Percentiles rank a stretch among this genome's conserved stretches.
These are phyloP conservation scores for Triops cancriformis DNA, from an alignment of 1,140 invertebrate genomes.

Conservation along the genomic window DNA sequence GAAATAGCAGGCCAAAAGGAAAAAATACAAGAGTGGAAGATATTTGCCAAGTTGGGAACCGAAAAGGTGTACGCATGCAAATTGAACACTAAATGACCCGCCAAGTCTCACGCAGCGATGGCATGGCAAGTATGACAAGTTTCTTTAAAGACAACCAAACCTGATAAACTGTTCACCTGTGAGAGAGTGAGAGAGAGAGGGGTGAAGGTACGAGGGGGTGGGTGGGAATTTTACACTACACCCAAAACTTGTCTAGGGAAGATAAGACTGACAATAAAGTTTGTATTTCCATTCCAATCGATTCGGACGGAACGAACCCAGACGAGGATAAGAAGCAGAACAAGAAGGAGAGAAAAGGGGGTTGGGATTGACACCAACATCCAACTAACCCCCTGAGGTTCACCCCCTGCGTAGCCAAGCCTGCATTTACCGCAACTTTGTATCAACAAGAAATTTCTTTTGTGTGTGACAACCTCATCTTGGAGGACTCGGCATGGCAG, in stretches of 20 bases:
- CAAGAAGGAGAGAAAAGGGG: not conserved
- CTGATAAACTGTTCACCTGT: not conserved
- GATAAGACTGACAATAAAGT: too few relatives aligned
- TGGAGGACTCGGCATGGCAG: not conserved
- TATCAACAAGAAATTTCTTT: not conserved
- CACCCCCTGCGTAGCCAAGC: not conserved
- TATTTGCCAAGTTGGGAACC: not conserved
- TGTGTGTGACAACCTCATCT: slow-evolving; percentile 8
- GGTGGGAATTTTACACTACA: too few relatives aligned
- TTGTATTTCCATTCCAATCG: too few relatives aligned
- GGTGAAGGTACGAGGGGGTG: not conserved
- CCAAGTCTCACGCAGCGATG: slow-evolving; percentile 8
- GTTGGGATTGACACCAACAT: not conserved
- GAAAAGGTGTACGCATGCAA: slow-evolving; percentile 13
- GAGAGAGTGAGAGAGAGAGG: not conserved
- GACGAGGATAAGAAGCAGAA: too few relatives aligned
- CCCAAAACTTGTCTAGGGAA: too few relatives aligned
- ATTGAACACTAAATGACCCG: slow-evolving; percentile 6
- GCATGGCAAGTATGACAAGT: slow-evolving; percentile 10
- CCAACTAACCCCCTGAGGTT: not conserved
- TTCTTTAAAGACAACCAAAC: not conserved
- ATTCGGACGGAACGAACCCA: too few relatives aligned
- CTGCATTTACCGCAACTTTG: slow-evolving; percentile 13
- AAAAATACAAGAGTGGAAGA: not conserved
- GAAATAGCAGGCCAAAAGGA: not conserved